Base-by-base conservation (phyloP, 1,140 invertebrate genomes). In the Atopsyche davidsoni region DNA sequence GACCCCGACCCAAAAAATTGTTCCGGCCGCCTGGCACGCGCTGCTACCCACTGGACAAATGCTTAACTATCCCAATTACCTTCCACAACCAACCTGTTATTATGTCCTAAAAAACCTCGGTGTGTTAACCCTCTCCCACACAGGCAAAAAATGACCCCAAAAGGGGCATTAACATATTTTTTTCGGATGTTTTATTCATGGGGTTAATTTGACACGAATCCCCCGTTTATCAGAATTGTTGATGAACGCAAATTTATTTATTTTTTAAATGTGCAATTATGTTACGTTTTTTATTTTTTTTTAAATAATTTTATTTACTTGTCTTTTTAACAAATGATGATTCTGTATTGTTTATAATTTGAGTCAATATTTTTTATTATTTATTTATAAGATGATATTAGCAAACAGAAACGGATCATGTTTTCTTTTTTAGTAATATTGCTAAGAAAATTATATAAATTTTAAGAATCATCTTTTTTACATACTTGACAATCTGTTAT, bases 1-100 rank as follows among this genome's bases (percentile, higher is more conserved):
- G n/a, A n/a, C n/a, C n/a, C n/a, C n/a, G n/a, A n/a, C n/a, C n/a
- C n/a, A n/a, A n/a, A n/a, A n/a, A n/a, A n/a, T n/a, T n/a, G n/a
- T n/a, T 35, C 35, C 40, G 42, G 36, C 50, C 50, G 50, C 50
- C 39, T 52, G 50, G 50, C 50, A 52, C 50, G 50, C 50, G 50
- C 50, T 21, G 23, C n/a, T 35, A 40, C 23, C 22, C 39, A 51
- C 39, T 40, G 40, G 40, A 51, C 40, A 40, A 52, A 46, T 46
- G 42, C 45, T 46, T 46, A 46, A 46, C 43, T 38, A 46, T 46
- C 43, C 38, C 50, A 46, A 52, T 52, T 52, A 52, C 50, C 10
- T 46, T 52, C 49, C 48, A 38, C 40, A 39, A 13, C 19, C 43
- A 52, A 52, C 50, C 50, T 52, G 50, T 45, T 39, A 46, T 46